Percentiles rank a stretch among this genome's conserved stretches.
Evolutionary conservation across 2,113 vertebrate species (phyloP).

Genomic region (Ptychochromis oligacanthus): DNA sequence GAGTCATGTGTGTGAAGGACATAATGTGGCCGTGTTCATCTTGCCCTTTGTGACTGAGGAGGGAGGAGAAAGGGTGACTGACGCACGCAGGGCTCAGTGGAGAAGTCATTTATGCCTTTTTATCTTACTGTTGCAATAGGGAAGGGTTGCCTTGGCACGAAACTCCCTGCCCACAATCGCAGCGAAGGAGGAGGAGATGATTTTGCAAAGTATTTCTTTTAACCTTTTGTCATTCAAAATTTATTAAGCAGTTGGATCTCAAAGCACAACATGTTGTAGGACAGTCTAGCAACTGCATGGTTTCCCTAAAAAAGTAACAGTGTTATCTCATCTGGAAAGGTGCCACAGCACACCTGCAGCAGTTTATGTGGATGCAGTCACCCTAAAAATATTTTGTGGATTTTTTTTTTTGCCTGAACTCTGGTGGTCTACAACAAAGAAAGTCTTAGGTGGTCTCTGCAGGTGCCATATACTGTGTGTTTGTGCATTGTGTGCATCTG

Average conservation of each 20-base stretch:
- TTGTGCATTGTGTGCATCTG: not conserved
- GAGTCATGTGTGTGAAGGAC: not conserved
- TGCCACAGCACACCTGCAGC: slow-evolving; percentile 1
- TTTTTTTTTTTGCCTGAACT: not conserved
- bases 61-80: slow-evolving; percentile 38
- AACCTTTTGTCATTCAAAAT: not conserved
- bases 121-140: not conserved
- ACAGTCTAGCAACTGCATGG: not conserved
- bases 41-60: not conserved
- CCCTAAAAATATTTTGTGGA: not conserved
- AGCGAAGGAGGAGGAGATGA: not conserved
- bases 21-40: not conserved
- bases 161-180: not conserved
- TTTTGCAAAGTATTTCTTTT: not conserved
- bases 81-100: slow-evolving; percentile 26
- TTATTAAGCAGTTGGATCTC: not conserved
- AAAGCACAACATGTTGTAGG: not conserved
- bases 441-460: not conserved
- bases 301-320: no score
- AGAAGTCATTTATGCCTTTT: slow-evolving; percentile 13
- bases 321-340: not conserved
- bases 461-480: not conserved
- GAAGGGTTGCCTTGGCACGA: not conserved
- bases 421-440: not conserved
- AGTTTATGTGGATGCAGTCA: not conserved